Base-by-base conservation (phyloP, 2,797 vertebrate species). In the Sebastes nivosus region DNA sequence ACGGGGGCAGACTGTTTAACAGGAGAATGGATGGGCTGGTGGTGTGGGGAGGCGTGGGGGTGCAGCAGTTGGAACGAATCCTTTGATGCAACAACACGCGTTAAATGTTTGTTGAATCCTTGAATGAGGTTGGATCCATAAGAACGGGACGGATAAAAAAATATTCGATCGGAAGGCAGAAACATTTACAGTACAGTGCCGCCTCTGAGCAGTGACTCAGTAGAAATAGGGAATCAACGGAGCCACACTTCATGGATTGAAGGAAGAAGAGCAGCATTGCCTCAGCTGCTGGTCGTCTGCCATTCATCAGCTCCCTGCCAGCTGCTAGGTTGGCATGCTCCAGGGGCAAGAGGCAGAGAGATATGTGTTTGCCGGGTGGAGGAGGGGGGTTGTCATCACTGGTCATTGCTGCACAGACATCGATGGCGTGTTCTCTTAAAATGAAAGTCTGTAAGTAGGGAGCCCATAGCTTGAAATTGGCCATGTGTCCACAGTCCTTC, bases 291-390 rank as follows among this genome's bases (percentile, higher is more conserved):
- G 92, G 92, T 93, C 65, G 52, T 74, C 83, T 93, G 92, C 91
- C 93, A 94, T 94, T 82, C 89, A 87, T 94, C 87, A 92, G 91
- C 87, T 89, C 85, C 59, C 72, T 90, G 91, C 93, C 94, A 94
- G 92, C 93, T 94, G 92, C 90, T 88, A 68, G 87, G 81, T 85
- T 93, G 93, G 87, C 86, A 85, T 81, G 89, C 83, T 86, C 75
- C 67, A 74, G 88, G 86, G 87, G 67, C 71, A 80, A 75, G 80
- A 88, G 79, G 74, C 74, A 83, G 78, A 84, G 71, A 89, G 68
- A 89, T 90, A 73, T 73, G 71, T 79, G 78, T 80, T 46, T 82
- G 82, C 83, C 13, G 57, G 63, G 76, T 52, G 77, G 77, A 75
- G 67, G 74, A 81, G 77, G 82, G 84, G 80, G 78, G 67, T 81